Evolutionary conservation across 2,888 invertebrate species (phyloP).

Genomic region (Drosophila monieri): DNA sequence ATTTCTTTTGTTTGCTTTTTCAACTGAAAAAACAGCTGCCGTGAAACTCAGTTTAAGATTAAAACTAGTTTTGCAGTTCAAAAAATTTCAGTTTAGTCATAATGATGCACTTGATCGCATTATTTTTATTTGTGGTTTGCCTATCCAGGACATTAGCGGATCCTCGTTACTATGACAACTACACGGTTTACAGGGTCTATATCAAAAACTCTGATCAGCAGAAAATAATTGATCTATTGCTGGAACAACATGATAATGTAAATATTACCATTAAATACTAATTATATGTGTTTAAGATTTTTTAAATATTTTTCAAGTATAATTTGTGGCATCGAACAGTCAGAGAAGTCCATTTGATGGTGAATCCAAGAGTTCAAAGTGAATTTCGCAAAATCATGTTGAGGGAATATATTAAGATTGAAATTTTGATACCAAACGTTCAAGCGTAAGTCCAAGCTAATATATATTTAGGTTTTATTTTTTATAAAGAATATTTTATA

Average conservation of each 20-base stretch:
- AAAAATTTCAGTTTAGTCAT: slow-evolving; percentile 9
- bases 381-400: slow-evolving; percentile 17
- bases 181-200: slow-evolving; percentile 30
- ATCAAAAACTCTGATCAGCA: slow-evolving; percentile 16
- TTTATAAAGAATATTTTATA: not conserved
- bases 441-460: slow-evolving; percentile 40
- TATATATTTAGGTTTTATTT: not conserved
- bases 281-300: fast-evolving
- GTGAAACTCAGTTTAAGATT: not conserved
- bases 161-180: slow-evolving; percentile 38
- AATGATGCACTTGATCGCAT: slow-evolving; percentile 21
- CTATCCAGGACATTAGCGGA: not conserved
- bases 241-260: slow-evolving; percentile 29
- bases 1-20: not conserved
- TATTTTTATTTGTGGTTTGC: slow-evolving; percentile 4
- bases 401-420: slow-evolving; percentile 11
- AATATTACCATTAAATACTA: not conserved
- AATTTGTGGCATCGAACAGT: slow-evolving; percentile 38
- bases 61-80: not conserved
- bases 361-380: slow-evolving; percentile 18
- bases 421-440: slow-evolving; percentile 45
- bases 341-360: slow-evolving; percentile 40
- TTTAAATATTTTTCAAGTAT: slow-evolving; percentile 24
- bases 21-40: not conserved
- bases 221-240: slow-evolving; percentile 21